Conservation (phyloP, 2,113 vertebrate species). For the Peucedramus taeniatus region DNA sequence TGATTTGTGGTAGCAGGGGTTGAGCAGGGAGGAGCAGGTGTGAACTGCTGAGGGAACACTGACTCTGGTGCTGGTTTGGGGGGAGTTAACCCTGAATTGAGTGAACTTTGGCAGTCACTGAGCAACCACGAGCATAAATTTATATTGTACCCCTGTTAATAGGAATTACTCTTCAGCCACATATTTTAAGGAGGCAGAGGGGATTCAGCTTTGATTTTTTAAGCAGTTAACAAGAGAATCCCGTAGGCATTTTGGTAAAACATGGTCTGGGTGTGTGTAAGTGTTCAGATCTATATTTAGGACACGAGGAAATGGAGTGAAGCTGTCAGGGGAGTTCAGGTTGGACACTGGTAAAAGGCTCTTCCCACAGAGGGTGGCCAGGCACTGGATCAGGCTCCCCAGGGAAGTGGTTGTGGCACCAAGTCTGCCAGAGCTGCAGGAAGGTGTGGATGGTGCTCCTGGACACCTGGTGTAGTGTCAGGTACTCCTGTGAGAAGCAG, state of each 20-base stretch:
- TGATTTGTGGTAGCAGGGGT: background rate
- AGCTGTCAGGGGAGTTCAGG: background rate
- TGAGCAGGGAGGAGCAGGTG: background rate
- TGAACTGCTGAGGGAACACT: background rate
- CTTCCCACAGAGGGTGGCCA: background rate
- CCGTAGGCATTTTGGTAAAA: background rate
- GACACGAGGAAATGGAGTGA: background rate
- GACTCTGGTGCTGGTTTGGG: background rate
- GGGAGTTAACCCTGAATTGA: background rate
- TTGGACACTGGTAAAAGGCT: background rate
- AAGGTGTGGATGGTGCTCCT: background rate
- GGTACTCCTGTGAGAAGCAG: background rate
- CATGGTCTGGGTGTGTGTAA: fast-evolving
- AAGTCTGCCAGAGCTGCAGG: background rate
- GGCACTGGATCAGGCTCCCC: background rate
- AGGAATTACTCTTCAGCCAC: background rate
- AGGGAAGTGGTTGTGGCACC: background rate
- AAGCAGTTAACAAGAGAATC: background rate
- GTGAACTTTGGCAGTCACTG: background rate
- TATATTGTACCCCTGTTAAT: background rate
- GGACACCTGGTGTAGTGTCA: background rate
- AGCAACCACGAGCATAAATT: background rate
- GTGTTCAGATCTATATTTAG: background rate
- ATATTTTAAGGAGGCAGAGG: background rate
- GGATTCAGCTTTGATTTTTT: background rate